Percentiles rank a stretch among this genome's conserved stretches.
Evolutionary conservation across 2,113 vertebrate genomes (phyloP).

Genomic region (Pseudorectes ferrugineus): DNA sequence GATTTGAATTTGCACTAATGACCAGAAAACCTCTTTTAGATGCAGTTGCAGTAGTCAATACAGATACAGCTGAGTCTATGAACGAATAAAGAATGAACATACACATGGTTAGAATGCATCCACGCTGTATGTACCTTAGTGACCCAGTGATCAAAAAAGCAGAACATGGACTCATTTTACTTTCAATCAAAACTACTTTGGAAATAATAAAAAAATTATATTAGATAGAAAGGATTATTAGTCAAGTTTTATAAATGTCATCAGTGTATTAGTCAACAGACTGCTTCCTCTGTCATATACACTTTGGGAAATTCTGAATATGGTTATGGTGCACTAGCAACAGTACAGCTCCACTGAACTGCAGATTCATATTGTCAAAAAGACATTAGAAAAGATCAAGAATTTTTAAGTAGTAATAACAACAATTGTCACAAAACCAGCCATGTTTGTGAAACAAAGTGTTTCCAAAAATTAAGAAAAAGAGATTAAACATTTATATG

Average conservation of each 20-base stretch:
- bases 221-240: neutral
- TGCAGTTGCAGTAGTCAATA: neutral
- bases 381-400: neutral
- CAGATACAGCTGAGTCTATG: neutral
- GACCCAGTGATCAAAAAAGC: accelerated
- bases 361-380: neutral
- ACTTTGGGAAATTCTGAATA: neutral
- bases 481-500: neutral
- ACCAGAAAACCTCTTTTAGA: neutral
- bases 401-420: neutral
- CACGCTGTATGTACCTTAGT: neutral
- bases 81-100: neutral
- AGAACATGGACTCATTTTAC: neutral
- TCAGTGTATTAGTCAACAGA: neutral
- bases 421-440: neutral
- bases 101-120: neutral
- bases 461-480: neutral
- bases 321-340: neutral
- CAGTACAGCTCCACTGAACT: neutral
- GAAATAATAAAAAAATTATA: neutral
- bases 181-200: neutral
- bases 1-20: neutral
- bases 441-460: neutral
- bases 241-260: neutral
- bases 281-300: neutral